Evolutionary conservation across 2,888 invertebrate genomes (phyloP).

Genomic region (Pherbina coryleti): DNA sequence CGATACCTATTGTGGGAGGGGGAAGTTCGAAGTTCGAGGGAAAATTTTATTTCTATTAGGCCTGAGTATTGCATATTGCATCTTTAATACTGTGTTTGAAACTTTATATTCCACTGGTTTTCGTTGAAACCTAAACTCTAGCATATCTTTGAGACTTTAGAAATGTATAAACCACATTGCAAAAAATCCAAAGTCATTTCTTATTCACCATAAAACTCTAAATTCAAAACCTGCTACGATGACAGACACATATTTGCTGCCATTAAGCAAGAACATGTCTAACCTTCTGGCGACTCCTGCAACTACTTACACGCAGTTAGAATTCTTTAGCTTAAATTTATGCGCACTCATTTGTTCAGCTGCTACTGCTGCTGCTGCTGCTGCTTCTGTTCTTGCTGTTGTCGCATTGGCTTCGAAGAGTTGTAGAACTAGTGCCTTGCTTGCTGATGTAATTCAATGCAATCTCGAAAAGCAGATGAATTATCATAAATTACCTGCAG

Average conservation of each 20-base stretch:
- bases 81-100: too few species aligned
- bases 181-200: neutral
- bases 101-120: too few species aligned
- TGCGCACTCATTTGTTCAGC: neutral
- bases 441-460: neutral
- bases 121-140: too few species aligned
- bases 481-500: conserved; percentile 63
- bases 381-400: neutral
- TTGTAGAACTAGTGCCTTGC: neutral
- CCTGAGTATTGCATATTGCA: too few species aligned
- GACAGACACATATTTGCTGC: too few species aligned
- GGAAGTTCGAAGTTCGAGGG: too few species aligned
- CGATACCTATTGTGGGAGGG: too few species aligned
- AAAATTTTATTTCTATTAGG: too few species aligned
- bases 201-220: neutral
- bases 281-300: neutral
- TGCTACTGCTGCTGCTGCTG: neutral
- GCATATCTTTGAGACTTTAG: neutral
- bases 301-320: neutral
- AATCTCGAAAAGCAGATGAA: conserved; percentile 45
- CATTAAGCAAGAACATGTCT: neutral
- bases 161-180: neutral
- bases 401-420: neutral
- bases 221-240: too few species aligned
- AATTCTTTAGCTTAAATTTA: conserved; percentile 6